These are phyloP conservation scores for Perognathus longimembris DNA, from an alignment of 2,113 vertebrate species.

Conservation along the genomic window DNA sequence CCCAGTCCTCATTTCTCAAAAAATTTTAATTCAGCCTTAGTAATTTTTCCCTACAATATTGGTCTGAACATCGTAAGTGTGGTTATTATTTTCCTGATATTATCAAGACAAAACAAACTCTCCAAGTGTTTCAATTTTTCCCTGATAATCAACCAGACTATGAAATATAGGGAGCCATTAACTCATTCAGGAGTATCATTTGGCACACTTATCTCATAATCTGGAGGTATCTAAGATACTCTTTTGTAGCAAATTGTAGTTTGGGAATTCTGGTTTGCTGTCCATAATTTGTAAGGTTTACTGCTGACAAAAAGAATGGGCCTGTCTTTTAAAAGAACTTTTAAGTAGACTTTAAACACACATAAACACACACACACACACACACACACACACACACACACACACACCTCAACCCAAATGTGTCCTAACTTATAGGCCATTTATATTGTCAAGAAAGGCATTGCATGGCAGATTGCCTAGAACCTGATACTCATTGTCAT, in stretches of 20 bases:
- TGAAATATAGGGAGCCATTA: conserved; percentile 1
- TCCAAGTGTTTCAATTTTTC: conserved; percentile 47
- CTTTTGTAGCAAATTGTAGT: conserved; percentile 25
- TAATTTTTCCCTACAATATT: neutral
- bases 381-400: no score
- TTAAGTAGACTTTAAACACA: no score
- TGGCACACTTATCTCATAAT: conserved; percentile 27
- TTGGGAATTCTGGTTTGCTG: conserved; percentile 41
- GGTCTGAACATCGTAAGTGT: neutral
- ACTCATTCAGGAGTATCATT: conserved; percentile 57
- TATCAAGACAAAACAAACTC: conserved; percentile 51
- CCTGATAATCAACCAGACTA: neutral
- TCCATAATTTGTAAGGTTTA: conserved; percentile 31
- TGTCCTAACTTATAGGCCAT: conserved; percentile 30
- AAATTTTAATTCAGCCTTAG: neutral
- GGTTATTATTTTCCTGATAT: conserved; percentile 37
- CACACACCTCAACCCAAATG: no score
- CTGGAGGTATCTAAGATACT: conserved; percentile 20
- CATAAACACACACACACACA: no score
- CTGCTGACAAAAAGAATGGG: conserved; percentile 25
- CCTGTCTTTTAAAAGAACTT: conserved; percentile 15
- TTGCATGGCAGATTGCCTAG: conserved; percentile 33
- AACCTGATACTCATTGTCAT: conserved; percentile 33
- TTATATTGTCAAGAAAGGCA: conserved; percentile 15
- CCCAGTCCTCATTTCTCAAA: conserved; percentile 55